Evolutionary conservation across 2,888 invertebrate species (phyloP).

Genomic region (Drosophila rellima): DNA sequence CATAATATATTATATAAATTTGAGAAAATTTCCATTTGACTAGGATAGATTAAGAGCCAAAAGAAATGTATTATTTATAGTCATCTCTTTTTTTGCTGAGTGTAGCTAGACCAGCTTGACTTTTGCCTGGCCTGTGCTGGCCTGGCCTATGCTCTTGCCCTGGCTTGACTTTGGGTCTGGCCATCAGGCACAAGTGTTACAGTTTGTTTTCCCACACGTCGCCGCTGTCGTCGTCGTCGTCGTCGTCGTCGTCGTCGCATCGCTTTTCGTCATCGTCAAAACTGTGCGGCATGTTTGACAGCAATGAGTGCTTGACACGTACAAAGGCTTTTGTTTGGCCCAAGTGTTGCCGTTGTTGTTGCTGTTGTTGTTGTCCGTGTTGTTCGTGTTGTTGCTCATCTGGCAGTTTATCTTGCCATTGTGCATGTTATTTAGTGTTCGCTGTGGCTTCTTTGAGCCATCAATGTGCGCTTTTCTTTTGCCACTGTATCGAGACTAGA

Average conservation of each 20-base stretch:
- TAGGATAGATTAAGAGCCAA: no score
- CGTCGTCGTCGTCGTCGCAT: conserved; percentile 58
- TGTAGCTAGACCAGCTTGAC: conserved; percentile 12
- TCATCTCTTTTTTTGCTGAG: background rate
- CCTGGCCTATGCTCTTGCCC: background rate
- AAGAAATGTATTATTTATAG: no score
- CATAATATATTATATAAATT: no score
- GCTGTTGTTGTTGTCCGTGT: conserved; percentile 14
- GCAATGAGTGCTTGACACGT: conserved; percentile 80
- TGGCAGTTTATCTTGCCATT: conserved; percentile 77
- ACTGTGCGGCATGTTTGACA: conserved; percentile 74
- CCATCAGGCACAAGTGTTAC: conserved; percentile 71
- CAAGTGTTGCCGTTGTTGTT: conserved; percentile 51
- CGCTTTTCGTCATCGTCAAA: conserved; percentile 76
- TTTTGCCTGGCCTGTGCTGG: background rate
- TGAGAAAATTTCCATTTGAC: no score
- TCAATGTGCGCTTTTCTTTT: conserved; percentile 55
- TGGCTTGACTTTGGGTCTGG: conserved; percentile 19
- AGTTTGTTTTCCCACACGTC: conserved; percentile 77
- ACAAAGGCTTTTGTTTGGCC: conserved; percentile 75
- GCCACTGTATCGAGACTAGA: conserved; percentile 29
- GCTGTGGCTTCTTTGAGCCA: conserved; percentile 44
- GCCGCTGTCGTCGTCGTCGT: conserved; percentile 69
- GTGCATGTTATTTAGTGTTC: conserved; percentile 76
- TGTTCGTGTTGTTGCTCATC: conserved; percentile 66